Percentiles rank a stretch among this genome's conserved stretches.
Conservation (phyloP, 2,113 vertebrate genomes). For the Petaurus breviceps region DNA sequence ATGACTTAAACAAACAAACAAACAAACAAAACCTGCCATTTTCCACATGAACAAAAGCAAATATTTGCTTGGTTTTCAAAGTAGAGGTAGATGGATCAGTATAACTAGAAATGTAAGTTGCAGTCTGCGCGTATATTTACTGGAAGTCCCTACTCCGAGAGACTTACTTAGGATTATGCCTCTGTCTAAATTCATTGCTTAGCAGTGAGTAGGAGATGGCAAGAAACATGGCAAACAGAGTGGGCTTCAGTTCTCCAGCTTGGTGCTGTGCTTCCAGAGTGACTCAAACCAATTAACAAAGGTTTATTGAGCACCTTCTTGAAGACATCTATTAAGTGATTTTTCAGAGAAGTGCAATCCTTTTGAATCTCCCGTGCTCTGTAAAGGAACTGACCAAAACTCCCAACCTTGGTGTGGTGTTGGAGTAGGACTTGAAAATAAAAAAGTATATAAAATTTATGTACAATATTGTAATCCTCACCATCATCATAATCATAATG, state of each 20-base stretch:
- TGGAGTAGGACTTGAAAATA: neutral
- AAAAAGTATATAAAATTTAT: too few relatives aligned
- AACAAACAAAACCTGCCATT: neutral
- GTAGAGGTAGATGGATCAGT: constrained; percentile 3
- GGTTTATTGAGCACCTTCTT: neutral
- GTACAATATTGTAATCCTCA: too few relatives aligned
- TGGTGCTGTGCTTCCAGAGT: neutral
- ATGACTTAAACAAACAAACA: neutral
- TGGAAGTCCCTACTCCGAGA: constrained; percentile 23
- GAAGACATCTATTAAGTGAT: neutral
- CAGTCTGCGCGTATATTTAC: neutral
- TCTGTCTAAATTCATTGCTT: neutral
- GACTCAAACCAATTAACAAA: neutral
- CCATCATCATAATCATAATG: neutral
- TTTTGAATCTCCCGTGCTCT: neutral
- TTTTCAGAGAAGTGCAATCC: neutral
- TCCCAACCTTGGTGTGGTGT: neutral
- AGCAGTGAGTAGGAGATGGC: neutral
- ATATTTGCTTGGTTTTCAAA: neutral
- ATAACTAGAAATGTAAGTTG: neutral
- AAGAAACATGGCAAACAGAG: neutral
- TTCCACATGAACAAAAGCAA: neutral
- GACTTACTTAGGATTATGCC: neutral
- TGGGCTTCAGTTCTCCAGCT: neutral
- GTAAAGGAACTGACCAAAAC: neutral